Conservation (phyloP, 2,797 vertebrate genomes). For the Gymnothorax reevesii region DNA sequence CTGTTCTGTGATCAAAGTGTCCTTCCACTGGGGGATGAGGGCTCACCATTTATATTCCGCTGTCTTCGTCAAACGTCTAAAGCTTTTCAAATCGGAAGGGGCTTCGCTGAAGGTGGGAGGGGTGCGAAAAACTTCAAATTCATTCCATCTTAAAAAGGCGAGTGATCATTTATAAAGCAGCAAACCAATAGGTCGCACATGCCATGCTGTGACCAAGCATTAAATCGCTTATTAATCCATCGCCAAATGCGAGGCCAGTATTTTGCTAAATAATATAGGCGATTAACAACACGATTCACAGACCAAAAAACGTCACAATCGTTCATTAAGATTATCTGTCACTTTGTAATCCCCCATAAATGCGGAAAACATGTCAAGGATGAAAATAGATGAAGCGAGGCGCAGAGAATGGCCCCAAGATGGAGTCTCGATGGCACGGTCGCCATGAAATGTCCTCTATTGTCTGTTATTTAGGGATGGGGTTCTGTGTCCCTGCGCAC, state of each 20-base stretch:
- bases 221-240: background rate
- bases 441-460: conserved; percentile 25
- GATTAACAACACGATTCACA: background rate
- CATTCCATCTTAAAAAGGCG: background rate
- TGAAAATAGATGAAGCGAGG: background rate
- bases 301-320: background rate
- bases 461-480: conserved; percentile 42
- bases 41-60: conserved; percentile 3
- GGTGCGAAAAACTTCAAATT: background rate
- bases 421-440: background rate
- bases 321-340: background rate
- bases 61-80: conserved; percentile 12
- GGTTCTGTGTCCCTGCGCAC: conserved; percentile 42
- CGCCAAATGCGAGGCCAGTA: background rate
- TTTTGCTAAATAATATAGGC: background rate
- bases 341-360: background rate
- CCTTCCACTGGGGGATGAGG: background rate
- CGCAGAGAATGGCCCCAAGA: background rate
- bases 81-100: background rate
- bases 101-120: background rate
- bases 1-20: conserved; percentile 11
- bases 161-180: background rate
- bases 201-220: background rate
- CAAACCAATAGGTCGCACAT: background rate
- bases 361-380: background rate